These are phyloP conservation scores for Syngnathus acus DNA, from an alignment of 2,797 vertebrate genomes.

Conservation along the genomic window DNA sequence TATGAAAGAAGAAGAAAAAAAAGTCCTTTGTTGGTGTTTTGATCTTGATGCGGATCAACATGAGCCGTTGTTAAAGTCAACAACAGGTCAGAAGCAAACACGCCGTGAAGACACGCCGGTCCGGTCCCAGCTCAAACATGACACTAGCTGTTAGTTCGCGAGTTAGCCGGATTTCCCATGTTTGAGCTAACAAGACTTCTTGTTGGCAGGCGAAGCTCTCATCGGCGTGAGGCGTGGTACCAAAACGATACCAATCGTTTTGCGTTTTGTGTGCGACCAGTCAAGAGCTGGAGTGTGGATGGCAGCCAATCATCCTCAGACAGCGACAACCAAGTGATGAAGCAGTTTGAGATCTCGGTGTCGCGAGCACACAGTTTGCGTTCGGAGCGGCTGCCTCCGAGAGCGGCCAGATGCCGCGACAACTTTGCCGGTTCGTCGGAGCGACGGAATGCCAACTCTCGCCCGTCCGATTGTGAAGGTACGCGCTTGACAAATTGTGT, in stretches of 20 bases:
- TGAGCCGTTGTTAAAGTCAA: not conserved
- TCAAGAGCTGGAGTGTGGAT: slow-evolving; percentile 66
- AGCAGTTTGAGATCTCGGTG: slow-evolving; percentile 79
- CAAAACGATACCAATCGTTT: too few relatives aligned
- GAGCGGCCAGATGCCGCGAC: slow-evolving; percentile 24
- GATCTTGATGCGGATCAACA: too few relatives aligned
- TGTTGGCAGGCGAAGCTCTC: slow-evolving; percentile 14
- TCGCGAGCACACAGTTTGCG: slow-evolving; percentile 71
- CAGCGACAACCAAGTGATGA: slow-evolving; percentile 74
- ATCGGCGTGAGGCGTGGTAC: not conserved
- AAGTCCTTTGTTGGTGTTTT: not conserved
- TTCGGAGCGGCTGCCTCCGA: slow-evolving; percentile 36
- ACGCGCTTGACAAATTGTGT: too few relatives aligned
- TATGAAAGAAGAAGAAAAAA: not conserved
- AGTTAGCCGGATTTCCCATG: not conserved
- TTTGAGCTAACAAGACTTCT: slow-evolving; percentile 13
- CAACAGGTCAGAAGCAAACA: not conserved
- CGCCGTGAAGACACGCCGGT: not conserved
- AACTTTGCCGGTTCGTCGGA: slow-evolving; percentile 50
- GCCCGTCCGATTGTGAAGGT: slow-evolving; percentile 26
- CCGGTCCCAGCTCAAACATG: not conserved
- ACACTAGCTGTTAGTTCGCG: not conserved
- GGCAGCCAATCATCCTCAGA: slow-evolving; percentile 67
- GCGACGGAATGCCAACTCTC: slow-evolving; percentile 23
- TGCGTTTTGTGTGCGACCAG: slow-evolving; percentile 45